Evolutionary conservation across 2,888 invertebrate species (phyloP).

Genomic region (Stegophylla sp.): DNA sequence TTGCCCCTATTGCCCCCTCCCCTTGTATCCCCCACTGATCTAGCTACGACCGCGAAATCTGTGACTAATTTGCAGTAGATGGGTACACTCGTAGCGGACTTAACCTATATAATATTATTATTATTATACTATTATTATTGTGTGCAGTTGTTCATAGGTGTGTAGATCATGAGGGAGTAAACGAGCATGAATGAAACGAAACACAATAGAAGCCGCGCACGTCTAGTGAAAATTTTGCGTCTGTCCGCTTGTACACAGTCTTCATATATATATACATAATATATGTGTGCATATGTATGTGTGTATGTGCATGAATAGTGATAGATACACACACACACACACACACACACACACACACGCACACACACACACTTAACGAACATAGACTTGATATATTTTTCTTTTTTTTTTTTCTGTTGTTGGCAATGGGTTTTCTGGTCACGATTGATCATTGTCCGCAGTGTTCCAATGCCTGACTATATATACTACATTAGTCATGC

Average conservation of each 20-base stretch:
- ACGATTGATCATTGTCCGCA: conserved; percentile 59
- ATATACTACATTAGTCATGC: conserved; percentile 52
- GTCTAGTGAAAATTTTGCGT: conserved; percentile 13
- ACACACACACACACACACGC: not conserved
- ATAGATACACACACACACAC: not conserved
- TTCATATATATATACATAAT: not conserved
- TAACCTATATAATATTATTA: too few relatives aligned
- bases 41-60: not conserved
- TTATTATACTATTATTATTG: too few relatives aligned
- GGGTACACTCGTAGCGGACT: too few relatives aligned
- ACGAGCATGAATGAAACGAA: conserved; percentile 28
- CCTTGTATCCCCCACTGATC: too few relatives aligned
- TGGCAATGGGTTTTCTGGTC: conserved; percentile 56
- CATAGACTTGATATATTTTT: conserved; percentile 20
- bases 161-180: too few relatives aligned
- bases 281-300: not conserved
- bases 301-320: too few relatives aligned
- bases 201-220: not conserved
- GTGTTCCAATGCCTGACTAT: conserved; percentile 31
- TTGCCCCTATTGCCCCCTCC: too few relatives aligned
- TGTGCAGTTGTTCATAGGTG: too few relatives aligned
- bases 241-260: not conserved
- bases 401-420: conserved; percentile 15
- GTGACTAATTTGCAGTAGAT: too few relatives aligned
- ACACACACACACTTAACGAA: conserved; percentile 1